Conservation (phyloP, 2,113 vertebrate genomes). For the Rhea americana region DNA sequence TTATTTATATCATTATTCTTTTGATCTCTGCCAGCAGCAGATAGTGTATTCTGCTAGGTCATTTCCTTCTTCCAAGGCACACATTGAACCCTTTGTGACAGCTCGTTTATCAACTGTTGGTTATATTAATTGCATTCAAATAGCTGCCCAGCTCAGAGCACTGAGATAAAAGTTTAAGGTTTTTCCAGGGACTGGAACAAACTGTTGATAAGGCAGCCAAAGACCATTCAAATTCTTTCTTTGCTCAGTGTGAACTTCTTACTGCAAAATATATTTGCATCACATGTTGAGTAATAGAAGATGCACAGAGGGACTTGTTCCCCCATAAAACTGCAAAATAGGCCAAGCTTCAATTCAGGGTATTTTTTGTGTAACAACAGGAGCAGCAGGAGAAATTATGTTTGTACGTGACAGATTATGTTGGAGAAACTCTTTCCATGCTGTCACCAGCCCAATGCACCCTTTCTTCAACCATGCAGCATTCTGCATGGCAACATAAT, state of each 20-base stretch:
- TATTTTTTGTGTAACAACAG: neutral
- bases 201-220: conserved; percentile 24
- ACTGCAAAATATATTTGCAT: conserved; percentile 39
- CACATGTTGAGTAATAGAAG: conserved; percentile 28
- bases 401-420: neutral
- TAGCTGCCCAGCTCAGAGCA: neutral
- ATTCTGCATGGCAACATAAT: neutral
- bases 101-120: conserved; percentile 20
- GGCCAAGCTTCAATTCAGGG: neutral
- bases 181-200: conserved; percentile 35
- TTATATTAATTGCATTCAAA: conserved; percentile 21
- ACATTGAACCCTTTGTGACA: conserved; percentile 25
- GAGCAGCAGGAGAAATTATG: neutral
- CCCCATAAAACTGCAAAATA: neutral
- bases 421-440: neutral
- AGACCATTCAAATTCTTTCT: conserved; percentile 33
- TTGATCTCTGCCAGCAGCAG: neutral
- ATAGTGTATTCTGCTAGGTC: conserved; percentile 29
- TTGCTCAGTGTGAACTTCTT: conserved; percentile 1
- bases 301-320: conserved; percentile 9
- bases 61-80: conserved; percentile 48
- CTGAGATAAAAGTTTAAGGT: conserved; percentile 34
- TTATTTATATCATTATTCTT: conserved; percentile 36
- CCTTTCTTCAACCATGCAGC: neutral
- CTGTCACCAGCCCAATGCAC: neutral